These are phyloP conservation scores for Herminia tarsipennalis DNA, from an alignment of 2,888 invertebrate species.

Conservation along the genomic window DNA sequence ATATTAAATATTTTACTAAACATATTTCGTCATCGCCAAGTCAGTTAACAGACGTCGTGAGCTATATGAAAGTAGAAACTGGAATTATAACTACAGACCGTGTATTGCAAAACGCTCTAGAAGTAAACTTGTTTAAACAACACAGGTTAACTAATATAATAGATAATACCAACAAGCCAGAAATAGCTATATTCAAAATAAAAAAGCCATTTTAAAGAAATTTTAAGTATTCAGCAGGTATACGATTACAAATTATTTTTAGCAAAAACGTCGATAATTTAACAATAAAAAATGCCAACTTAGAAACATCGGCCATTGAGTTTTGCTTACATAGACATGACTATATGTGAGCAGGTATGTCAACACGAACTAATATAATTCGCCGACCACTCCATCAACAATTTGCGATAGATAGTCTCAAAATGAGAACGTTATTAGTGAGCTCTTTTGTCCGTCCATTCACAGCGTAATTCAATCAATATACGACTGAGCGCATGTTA, in stretches of 20 bases:
- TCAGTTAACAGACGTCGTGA: not conserved
- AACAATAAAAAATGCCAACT: too few species aligned
- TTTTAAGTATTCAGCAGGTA: too few species aligned
- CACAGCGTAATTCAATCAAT: conserved; percentile 30
- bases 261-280: too few species aligned
- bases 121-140: not conserved
- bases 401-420: conserved; percentile 4
- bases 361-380: not conserved
- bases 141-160: too few species aligned
- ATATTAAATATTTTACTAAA: too few species aligned
- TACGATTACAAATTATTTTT: too few species aligned
- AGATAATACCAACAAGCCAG: too few species aligned
- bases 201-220: too few species aligned
- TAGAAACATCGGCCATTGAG: too few species aligned
- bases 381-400: not conserved
- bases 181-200: too few species aligned
- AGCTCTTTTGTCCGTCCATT: conserved; percentile 20
- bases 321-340: too few species aligned
- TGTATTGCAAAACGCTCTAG: conserved; percentile 11
- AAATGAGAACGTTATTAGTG: conserved; percentile 17
- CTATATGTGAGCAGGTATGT: too few species aligned
- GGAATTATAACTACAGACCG: conserved; percentile 3
- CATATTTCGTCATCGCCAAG: not conserved
- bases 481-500: conserved; percentile 11
- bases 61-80: not conserved